Evolutionary conservation across 2,113 vertebrate genomes (phyloP), one percentile per base, ranked within the genome.

Genomic region (Malaclemys terrapin): DNA sequence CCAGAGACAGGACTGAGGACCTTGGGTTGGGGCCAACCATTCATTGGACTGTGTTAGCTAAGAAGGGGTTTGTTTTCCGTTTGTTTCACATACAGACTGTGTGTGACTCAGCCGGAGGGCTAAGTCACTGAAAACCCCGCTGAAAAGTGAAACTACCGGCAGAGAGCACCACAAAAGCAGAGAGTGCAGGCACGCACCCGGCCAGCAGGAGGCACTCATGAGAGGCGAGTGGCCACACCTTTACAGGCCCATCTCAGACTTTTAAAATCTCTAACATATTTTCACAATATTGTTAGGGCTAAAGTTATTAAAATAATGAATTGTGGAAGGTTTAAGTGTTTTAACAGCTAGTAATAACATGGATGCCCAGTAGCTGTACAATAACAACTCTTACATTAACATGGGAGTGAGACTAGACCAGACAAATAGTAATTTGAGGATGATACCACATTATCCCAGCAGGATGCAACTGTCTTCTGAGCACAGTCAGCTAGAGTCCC

Each of bases 401-500:
- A 62, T 62, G 27, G 27, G 57, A 62, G 57, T 62, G 29, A 62
- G 57, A 89, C 49, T 84, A 52, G 47, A 42, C 56, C 80, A 45
- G 10, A 31, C 42, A 2, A 78, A 1, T 1, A 88, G 47, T 31
- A 52, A 27, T 93, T 76, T 89, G n/a, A 49, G 93, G 25, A 16
- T 56, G 53, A 0, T 17, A 81, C 9, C 25, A 22, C 17, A 13
- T 42, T 72, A 27, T 22, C 52, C 13, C 5, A 69, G 87, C 72
- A 72, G 35, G 13, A 52, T 54, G 90, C 11, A 1, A 25, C 56
- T 89, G 1, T 2, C 2, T 90, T 90, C 53, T 62, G 10, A 20
- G 59, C 0, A 1, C 31, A 5, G 35, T 25, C 0, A 0, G 76
- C 75, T 38, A 62, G 78, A 16, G 14, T 65, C 62, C 16, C 84